Evolutionary conservation across 2,797 vertebrate species (phyloP).

Genomic region (Eospalax fontanierii): DNA sequence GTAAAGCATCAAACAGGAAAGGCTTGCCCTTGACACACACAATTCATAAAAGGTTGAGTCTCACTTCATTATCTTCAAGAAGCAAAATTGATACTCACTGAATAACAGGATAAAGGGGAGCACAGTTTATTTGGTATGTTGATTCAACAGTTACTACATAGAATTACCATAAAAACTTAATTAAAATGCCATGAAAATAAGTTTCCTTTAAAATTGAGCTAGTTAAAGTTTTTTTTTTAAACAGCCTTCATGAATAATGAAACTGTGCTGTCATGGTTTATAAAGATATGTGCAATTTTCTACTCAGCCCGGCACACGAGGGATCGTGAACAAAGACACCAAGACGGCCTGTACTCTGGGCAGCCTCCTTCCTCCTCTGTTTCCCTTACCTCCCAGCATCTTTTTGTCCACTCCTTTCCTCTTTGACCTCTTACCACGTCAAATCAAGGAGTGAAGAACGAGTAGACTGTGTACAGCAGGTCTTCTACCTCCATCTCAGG

Average conservation of each 20-base stretch:
- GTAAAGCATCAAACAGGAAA: constrained; percentile 35
- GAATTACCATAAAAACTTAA: constrained; percentile 75
- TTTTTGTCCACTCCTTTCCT: background rate
- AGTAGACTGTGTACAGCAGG: background rate
- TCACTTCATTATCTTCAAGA: background rate
- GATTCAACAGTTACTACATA: constrained; percentile 60
- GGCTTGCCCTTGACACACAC: background rate
- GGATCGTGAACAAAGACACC: background rate
- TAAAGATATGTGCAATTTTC: constrained; percentile 43
- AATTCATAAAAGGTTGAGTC: background rate
- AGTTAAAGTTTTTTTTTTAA: background rate
- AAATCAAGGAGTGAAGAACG: background rate
- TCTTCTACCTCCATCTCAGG: background rate
- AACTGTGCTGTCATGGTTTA: constrained; percentile 58
- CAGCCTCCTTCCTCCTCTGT: background rate
- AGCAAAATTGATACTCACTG: background rate
- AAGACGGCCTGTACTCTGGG: background rate
- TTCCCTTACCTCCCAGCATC: background rate
- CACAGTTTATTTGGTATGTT: constrained; percentile 11
- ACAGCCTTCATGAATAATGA: constrained; percentile 62
- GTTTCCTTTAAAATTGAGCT: constrained; percentile 67
- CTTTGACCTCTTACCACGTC: background rate
- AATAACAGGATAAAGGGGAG: background rate
- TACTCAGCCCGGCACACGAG: background rate
- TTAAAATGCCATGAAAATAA: constrained; percentile 72